Evolutionary conservation across 2,113 vertebrate genomes (phyloP), one percentile per base, ranked within the genome.

Genomic region (Merops nubicus): DNA sequence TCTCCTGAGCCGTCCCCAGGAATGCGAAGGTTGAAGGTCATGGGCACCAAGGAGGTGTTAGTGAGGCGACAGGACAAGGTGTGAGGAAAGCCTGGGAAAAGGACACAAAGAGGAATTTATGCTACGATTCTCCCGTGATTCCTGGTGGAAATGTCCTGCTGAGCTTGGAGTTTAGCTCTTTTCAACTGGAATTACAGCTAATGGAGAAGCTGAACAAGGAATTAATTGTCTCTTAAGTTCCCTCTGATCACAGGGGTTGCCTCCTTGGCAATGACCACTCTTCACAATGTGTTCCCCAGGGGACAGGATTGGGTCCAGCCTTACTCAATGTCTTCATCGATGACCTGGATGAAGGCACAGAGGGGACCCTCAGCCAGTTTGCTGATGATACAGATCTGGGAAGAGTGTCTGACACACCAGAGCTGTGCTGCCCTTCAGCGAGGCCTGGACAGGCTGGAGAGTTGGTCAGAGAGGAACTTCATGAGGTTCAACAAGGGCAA

Each of bases 41-140:
- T 97, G 4, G 99, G 97, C 64, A 99, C 98, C 89, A 98, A 88
- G 47, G 98, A 99, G 7, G 98, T 98, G 89, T 99, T 99, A 88
- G 53, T 98, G 83, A 99, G 98, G 48, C 97, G 96, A 80, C 98
- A 99, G 2, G 82, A 96, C 70, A 98, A 60, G 12, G 97, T 98
- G 28, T 18, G 54, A 72, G 98, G 98, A 94, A 99, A 99, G 59
- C 99, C 99, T 99, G 63, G 18, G 82, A 74, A 79, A 96, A 84
- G 2, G 6, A 22, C 59, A 84, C 12, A 91, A 89, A 69, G 4
- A 42, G 1, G 29, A 85, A 62, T 40, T 70, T 8, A 91, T 36
- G 67, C 38, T 25, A 31, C 22, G 48, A 26, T 13, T 57, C 26
- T 31, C 22, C 22, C 3, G 1, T 7, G 29, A n/a, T 70, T 82